Conservation (phyloP, 2,797 vertebrate species). For the Champsocephalus gunnari region DNA sequence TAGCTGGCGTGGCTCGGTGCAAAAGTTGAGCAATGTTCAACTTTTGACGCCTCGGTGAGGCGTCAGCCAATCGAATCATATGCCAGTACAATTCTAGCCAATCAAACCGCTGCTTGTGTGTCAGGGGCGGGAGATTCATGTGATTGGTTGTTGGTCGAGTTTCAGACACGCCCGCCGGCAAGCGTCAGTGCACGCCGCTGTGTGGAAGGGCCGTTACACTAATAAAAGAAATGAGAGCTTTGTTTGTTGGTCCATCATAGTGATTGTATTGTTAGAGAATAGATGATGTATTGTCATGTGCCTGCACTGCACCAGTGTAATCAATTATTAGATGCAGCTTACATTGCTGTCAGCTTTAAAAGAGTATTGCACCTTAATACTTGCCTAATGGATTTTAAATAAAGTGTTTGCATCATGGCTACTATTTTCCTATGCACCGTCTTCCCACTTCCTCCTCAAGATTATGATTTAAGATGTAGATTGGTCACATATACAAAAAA, state of each 20-base stretch:
- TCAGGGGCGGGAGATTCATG: too few relatives aligned
- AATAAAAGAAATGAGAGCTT: background rate
- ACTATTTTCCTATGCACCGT: too few relatives aligned
- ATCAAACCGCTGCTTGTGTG: too few relatives aligned
- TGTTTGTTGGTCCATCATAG: background rate
- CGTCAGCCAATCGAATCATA: too few relatives aligned
- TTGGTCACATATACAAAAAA: background rate
- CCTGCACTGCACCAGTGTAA: background rate
- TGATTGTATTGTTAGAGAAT: background rate
- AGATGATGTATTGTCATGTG: background rate
- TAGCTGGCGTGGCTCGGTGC: too few relatives aligned
- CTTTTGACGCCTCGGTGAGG: too few relatives aligned
- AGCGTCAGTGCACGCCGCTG: too few relatives aligned
- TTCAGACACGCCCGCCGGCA: too few relatives aligned
- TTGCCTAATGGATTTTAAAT: background rate
- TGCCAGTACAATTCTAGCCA: too few relatives aligned
- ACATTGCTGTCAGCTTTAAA: background rate
- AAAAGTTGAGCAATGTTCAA: too few relatives aligned
- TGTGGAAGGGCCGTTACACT: background rate
- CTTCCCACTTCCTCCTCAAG: background rate
- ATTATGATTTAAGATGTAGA: background rate
- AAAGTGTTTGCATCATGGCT: too few relatives aligned
- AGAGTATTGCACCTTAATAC: background rate
- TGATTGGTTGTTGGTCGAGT: too few relatives aligned
- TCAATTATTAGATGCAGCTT: conserved; percentile 3